Evolutionary conservation across 2,797 vertebrate species (phyloP), one percentile per base, ranked within the genome.

Genomic region (Ispidina picta): DNA sequence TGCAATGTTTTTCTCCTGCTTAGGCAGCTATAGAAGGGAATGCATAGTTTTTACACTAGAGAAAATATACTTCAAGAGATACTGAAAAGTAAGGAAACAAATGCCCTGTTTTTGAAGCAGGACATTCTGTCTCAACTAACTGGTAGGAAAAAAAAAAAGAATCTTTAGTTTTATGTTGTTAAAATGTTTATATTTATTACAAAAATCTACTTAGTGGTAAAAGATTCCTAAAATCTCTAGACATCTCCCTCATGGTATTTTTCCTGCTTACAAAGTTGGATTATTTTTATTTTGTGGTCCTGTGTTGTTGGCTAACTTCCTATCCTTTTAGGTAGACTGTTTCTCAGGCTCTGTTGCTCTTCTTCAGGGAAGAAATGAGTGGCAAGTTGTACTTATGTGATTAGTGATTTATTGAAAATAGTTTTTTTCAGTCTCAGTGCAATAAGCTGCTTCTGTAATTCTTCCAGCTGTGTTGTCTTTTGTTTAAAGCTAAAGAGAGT

Each of bases 231-330:
- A 55, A 8, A 64, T 58, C 58, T 92, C 49, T 43, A 87, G 88
- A 88, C 46, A 82, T 41, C 60, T 93, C 71, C 29, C 28, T 56
- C 69, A 69, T 72, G 92, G 72, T 81, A 84, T 72, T 87, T 92
- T 72, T 81, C n/a, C 56, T 93, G 74, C 89, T 94, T 89, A 88
- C 46, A 71, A 86, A 71, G 59, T 78, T 89, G 71, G 51, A 81
- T 58, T 95, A 69, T 11, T 89, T 95, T 83, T 26, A 77, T n/a
- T 89, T 48, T 79, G 52, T 52, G 85, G 33, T 43, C 72, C 18
- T 5, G 10, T 51, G 46, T 22, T 88, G 60, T 86, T 91, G 73
- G 83, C 56, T 88, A 51, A 76, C 9, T 71, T 68, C 62, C 54
- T 73, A 59, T 65, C 48, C 39, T 85, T 70, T 84, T 56, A 80